Evolutionary conservation across 92 coral and sea anemone species (phyloP).

Genomic region (Siderastrea siderea): DNA sequence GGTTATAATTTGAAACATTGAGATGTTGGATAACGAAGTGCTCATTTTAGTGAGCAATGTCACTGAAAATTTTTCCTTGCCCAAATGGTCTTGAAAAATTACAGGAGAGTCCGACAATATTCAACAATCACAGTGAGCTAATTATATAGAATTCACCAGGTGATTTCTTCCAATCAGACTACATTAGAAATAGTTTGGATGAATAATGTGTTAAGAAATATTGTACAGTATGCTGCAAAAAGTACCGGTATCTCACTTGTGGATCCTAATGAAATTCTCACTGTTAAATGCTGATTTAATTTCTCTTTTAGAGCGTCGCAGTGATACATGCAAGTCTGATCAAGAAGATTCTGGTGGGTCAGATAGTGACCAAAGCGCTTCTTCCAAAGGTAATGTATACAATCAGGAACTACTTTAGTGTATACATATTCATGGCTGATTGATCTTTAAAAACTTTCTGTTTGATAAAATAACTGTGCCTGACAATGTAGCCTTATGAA

Average conservation of each 20-base stretch:
- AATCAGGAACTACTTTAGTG: background rate
- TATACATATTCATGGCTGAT: background rate
- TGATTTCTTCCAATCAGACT: background rate
- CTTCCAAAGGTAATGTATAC: slow-evolving; percentile 35
- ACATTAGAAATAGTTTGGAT: background rate
- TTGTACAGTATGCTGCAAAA: slow-evolving; percentile 9
- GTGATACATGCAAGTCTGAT: slow-evolving; percentile 26
- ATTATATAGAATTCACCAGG: background rate
- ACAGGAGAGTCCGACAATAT: background rate
- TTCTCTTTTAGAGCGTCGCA: too few species aligned
- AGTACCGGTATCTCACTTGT: slow-evolving; percentile 16
- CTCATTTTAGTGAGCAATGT: background rate
- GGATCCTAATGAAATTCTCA: too few species aligned
- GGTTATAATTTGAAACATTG: background rate
- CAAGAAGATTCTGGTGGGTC: slow-evolving; percentile 29
- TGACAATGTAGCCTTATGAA: background rate
- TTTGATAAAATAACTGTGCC: background rate
- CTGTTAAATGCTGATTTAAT: too few species aligned
- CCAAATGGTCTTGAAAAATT: slow-evolving; percentile 1
- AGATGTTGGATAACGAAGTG: background rate
- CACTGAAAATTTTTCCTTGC: background rate
- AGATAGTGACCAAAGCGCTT: slow-evolving; percentile 30
- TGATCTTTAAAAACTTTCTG: slow-evolving; percentile 2
- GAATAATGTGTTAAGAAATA: background rate
- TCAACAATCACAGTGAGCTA: slow-evolving; percentile 4